Base-by-base conservation (phyloP, 2,888 invertebrate species). In the Thecophora atra region DNA sequence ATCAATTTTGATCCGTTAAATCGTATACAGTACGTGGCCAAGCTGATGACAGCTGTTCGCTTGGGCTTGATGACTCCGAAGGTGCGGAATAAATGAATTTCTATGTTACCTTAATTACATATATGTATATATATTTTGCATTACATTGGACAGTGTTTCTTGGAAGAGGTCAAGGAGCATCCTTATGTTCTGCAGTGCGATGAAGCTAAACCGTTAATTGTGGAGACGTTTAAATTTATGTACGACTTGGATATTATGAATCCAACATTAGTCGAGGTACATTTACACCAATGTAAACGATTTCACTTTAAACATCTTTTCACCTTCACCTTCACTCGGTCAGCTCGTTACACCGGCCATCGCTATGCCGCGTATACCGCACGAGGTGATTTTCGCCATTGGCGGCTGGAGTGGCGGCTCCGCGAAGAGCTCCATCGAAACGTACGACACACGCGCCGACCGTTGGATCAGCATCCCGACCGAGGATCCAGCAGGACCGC, bases 211-310 rank as follows among this genome's bases (percentile, higher is more conserved):
- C 96, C 96, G 0, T 91, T 97, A 76, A 93, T 97, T 75, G 95
- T 97, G 47, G 96, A 97, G 85, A 96, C 97, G 0, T 87, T 97
- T 52, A 94, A 94, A 83, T 97, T 97, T 85, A 89, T 97, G 63
- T 96, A 96, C 87, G 96, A 97, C 84, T 88, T 97, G 81, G 96
- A 97, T 87, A 94, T 95, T 90, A 94, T 95, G 75, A 82, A 92
- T 88, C 89, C 89, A 80, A 88, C 93, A 82, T 93, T 94, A 76
- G 92, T 93, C 8, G 94, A 94, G 87, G 92, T 95, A 72, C 8
- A 15, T 58, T 37, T 42, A 58, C 24, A 44, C 24, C 15, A 21
- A 13, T 56, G 37, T n/a, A n/a, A n/a, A 47, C 19, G 56, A 47
- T 54, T 72, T 68, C 74, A 78, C 76, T 69, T 78, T 75, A 44